Evolutionary conservation across 1,140 invertebrate species (phyloP).

Genomic region (Drosophila bipectinata): DNA sequence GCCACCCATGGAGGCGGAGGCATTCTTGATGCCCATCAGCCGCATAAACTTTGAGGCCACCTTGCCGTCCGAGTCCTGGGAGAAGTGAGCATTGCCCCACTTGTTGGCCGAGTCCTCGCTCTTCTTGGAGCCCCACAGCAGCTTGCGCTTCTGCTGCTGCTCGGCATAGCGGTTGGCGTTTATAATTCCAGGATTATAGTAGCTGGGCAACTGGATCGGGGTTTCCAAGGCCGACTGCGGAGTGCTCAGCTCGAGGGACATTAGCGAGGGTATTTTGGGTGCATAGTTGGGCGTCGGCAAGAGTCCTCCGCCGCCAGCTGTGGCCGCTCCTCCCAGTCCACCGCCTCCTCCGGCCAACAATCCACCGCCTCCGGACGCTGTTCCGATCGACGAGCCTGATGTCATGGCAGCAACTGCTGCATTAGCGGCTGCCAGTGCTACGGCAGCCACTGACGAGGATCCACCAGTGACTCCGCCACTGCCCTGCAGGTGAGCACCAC

Average conservation of each 20-base stretch:
- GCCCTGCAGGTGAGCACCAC: slow-evolving; percentile 12
- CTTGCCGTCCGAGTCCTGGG: slow-evolving; percentile 94
- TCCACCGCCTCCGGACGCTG: slow-evolving; percentile 16
- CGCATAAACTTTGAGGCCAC: slow-evolving; percentile 97
- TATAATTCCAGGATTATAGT: slow-evolving; percentile 93
- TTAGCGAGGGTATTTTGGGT: slow-evolving; percentile 70
- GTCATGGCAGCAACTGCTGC: slow-evolving; percentile 20
- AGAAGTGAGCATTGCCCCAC: slow-evolving; percentile 93
- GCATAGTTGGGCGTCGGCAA: slow-evolving; percentile 64
- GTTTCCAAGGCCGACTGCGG: slow-evolving; percentile 12
- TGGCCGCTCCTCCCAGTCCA: neutral
- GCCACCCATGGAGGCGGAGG: slow-evolving; percentile 4
- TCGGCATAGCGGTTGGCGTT: slow-evolving; percentile 94
- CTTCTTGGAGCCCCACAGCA: slow-evolving; percentile 93
- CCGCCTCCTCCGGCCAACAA: neutral
- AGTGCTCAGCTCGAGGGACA: slow-evolving; percentile 62
- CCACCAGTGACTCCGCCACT: neutral
- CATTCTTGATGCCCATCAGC: slow-evolving; percentile 94
- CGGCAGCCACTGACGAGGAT: slow-evolving; percentile 12
- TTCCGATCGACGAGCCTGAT: neutral
- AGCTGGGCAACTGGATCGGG: slow-evolving; percentile 86
- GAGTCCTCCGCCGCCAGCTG: slow-evolving; percentile 35
- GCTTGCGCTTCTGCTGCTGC: slow-evolving; percentile 92
- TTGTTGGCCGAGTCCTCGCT: slow-evolving; percentile 86
- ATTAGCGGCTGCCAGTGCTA: slow-evolving; percentile 25